Base-by-base conservation (phyloP, 2,797 vertebrate species). In the Hozukius guyotensis region DNA sequence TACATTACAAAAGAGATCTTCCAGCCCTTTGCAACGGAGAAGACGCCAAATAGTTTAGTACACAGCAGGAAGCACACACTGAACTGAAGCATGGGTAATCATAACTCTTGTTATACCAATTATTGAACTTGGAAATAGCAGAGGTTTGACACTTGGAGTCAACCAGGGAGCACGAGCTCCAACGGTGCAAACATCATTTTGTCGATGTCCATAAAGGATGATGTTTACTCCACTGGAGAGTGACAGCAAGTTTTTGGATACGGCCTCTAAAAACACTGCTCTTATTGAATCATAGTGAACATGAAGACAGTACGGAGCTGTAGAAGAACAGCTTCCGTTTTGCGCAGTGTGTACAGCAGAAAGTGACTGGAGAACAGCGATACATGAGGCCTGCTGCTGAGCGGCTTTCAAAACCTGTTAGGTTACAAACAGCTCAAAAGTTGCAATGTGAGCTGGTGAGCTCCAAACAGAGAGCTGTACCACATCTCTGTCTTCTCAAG, bases 1-100 rank as follows among this genome's bases (percentile, higher is more conserved):
- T 87, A 87, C 82, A 90, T 89, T 93, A 93, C 92, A 93, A 93
- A 95, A 93, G 92, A 88, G 78, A 90, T 92, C 85, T 78, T 84
- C 82, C 75, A 85, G 77, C 75, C 82, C 85, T 86, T 87, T 90
- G 86, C 85, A 92, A 93, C 49, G 72, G 80, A 93, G 81, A 87
- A 92, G 78, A 93, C 89, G 90, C 84, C 76, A 84, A 81, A 80
- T 87, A 85, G 88, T 90, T 92, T 82, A 88, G 84, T 84, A 80
- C 80, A 60, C 86, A 83, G 86, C 75, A 78, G 77, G 88, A 85
- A 86, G 89, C 83, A 86, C 83, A 86, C 75, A 79, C 87, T 79
- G 88, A 92, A 92, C 89, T 88, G 89, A 93, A 85, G 81, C 84
- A 55, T 27, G 67, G 87, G 85, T 89, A 93, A 95, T 93, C 85